Base-by-base conservation (phyloP, 1,140 invertebrate genomes). In the Aphelinus certus region DNA sequence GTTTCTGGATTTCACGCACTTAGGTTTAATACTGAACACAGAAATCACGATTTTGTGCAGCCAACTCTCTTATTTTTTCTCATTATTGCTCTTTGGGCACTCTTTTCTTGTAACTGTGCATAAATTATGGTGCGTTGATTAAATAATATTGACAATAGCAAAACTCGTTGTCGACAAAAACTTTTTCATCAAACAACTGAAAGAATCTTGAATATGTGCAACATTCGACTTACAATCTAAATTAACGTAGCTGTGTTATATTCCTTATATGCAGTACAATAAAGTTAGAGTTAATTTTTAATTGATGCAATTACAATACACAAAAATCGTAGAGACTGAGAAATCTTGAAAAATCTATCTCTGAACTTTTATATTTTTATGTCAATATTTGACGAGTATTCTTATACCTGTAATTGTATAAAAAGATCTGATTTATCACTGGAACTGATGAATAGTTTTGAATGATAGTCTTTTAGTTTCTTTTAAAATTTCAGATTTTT, bases 21-120 rank as follows among this genome's bases (percentile, higher is more conserved):
- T 75, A 75, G 5, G 69, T 53, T 76, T 73, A 76, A 76, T 76
- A 76, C 71, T 76, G 71, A 73, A 76, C 66, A 76, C 71, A 73
- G 70, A 76, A 76, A 68, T 69, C 75, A 76, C 75, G 61, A 69
- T 73, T 71, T 76, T 71, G 64, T 76, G 71, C 71, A 64, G 70
- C 68, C 68, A 75, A 75, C 73, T 53, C 73, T 69, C 69, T 65
- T 60, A 51, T 56, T 7, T 9, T 51, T 51, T 67, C 9, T 57
- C 47, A 53, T 64, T 4, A 9, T 67, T 67, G 7, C 46, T 73
- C 49, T 69, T 75, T 57, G 73, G 63, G 72, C 66, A 69, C 66
- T 69, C 66, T 68, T 64, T 64, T 67, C 5, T 55, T 75, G 7
- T 60, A 51, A 43, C 68, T 69, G 73, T 69, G 73, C 66, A 64